Base-by-base conservation (phyloP, 2,113 vertebrate species). In the Empidonax traillii region DNA sequence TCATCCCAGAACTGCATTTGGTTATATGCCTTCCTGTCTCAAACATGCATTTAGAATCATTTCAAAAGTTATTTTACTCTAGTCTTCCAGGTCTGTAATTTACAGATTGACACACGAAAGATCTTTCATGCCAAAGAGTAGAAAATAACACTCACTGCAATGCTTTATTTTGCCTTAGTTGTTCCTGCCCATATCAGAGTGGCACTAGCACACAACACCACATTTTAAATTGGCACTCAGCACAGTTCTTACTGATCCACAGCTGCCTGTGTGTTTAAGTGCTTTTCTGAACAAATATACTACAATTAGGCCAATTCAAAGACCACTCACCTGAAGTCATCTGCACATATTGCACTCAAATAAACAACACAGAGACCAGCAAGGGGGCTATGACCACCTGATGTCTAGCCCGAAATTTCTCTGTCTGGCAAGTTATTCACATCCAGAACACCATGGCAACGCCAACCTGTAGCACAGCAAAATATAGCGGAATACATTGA, bases 241-340 rank as follows among this genome's bases (percentile, higher is more conserved):
- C 43, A 24, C 23, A 90, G 82, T 43, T 87, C 85, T 85, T 46
- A 25, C 61, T 67, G 69, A 80, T 88, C 46, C 56, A 43, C 75
- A 95, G 88, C 78, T 95, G 61, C 5, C 9, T 72, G 21, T 39
- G 68, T 87, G 78, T 85, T 77, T 85, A 85, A 87, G 78, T 85
- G 74, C 61, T 81, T 88, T 79, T 85, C 67, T 94, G 66, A 93
- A 56, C 61, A 91, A 92, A 90, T 79, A 93, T n/a, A 67, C 85
- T 75, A 68, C 74, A 90, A 92, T 96, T 93, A 90, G 74, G 49
- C 66, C 88, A 90, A 68, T 93, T 71, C 67, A 90, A 75, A 94
- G 74, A 87, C 56, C 47, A 75, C 62, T 91, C 56, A 75, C 47
- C 51, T 1, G 0, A 87, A 93, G 62, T 19, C n/a, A n/a, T 75